phyloP scores from a whole-genome alignment of 2,888 invertebrate genomes.

The Stenchaetothrips biformis region DNA sequence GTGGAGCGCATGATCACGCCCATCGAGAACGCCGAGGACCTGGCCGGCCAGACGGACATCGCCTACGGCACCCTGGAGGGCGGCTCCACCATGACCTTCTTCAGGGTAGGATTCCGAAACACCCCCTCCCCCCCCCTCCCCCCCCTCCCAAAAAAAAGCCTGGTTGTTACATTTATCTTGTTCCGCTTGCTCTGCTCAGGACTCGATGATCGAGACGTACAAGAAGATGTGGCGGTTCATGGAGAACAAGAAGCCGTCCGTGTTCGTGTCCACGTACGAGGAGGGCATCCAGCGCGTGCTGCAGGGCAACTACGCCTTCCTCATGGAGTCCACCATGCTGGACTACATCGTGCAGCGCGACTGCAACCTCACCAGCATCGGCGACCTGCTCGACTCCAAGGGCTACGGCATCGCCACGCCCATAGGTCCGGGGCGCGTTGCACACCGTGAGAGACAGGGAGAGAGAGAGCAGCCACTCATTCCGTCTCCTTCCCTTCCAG shows the following conservation, averaged over 20 bases:
- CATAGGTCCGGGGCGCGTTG: slow-evolving; percentile 49
- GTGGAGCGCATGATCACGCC: slow-evolving; percentile 85
- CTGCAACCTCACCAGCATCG: slow-evolving; percentile 83
- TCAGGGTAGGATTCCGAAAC: no score
- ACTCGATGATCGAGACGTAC: slow-evolving; percentile 73
- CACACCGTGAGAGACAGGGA: neutral
- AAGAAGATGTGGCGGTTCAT: slow-evolving; percentile 80
- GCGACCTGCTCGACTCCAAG: slow-evolving; percentile 75
- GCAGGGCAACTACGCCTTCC: slow-evolving; percentile 76
- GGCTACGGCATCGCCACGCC: slow-evolving; percentile 70
- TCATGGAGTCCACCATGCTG: slow-evolving; percentile 85
- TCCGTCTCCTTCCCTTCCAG: slow-evolving; percentile 44
- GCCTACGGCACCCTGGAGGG: slow-evolving; percentile 76
- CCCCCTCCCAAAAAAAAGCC: slow-evolving; percentile 4
- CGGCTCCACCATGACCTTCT: slow-evolving; percentile 86
- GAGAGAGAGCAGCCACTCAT: neutral
- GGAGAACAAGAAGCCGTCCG: slow-evolving; percentile 64
- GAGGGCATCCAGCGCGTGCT: slow-evolving; percentile 72
- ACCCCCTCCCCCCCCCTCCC: no score
- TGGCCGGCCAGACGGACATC: slow-evolving; percentile 77
- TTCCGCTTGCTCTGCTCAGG: slow-evolving; percentile 48
- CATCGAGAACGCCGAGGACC: slow-evolving; percentile 78
- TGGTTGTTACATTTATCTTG: neutral
- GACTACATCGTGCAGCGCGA: slow-evolving; percentile 77
- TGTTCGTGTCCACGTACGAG: slow-evolving; percentile 69